A percentile compares a stretch with the other conserved stretches of the same genome.
Conservation (phyloP, 2,888 invertebrate genomes). For the Hypselothyrea guttata region DNA sequence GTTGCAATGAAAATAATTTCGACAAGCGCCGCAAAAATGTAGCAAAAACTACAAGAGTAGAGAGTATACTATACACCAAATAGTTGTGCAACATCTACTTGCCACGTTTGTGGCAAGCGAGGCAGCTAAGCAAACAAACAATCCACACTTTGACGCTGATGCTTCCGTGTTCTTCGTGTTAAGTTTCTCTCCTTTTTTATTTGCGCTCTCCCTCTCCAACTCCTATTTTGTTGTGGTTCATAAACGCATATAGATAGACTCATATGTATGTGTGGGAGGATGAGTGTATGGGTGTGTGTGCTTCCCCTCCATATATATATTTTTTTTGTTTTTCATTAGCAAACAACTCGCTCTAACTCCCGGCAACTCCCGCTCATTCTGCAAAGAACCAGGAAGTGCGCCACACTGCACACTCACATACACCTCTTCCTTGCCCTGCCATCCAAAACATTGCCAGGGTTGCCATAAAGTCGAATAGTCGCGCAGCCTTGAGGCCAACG, state of each 20-base stretch:
- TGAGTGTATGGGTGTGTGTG: conserved; percentile 4
- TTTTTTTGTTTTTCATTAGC: conserved; percentile 55
- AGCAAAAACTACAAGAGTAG: conserved; percentile 14
- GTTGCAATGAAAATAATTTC: conserved; percentile 44
- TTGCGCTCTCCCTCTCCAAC: neutral
- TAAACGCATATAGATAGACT: conserved; percentile 29
- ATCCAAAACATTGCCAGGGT: no score
- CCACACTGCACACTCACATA: conserved; percentile 51
- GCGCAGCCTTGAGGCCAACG: conserved; percentile 30
- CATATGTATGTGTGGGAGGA: neutral
- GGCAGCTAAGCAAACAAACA: conserved; percentile 59
- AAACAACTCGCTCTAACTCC: conserved; percentile 64
- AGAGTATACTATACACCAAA: conserved; percentile 7
- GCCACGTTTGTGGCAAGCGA: neutral
- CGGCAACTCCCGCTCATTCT: conserved; percentile 15
- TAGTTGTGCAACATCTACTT: conserved; percentile 32
- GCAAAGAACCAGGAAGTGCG: conserved; percentile 63
- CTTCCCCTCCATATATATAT: conserved; percentile 10
- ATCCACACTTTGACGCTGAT: conserved; percentile 25
- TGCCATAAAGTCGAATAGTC: conserved; percentile 8
- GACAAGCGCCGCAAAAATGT: conserved; percentile 51
- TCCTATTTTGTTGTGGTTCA: conserved; percentile 16
- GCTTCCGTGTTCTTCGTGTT: conserved; percentile 54
- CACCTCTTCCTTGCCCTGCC: no score
- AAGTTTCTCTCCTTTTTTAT: conserved; percentile 6